Evolutionary conservation across 2,888 invertebrate genomes (phyloP).

Genomic region (Coremacera marginata): DNA sequence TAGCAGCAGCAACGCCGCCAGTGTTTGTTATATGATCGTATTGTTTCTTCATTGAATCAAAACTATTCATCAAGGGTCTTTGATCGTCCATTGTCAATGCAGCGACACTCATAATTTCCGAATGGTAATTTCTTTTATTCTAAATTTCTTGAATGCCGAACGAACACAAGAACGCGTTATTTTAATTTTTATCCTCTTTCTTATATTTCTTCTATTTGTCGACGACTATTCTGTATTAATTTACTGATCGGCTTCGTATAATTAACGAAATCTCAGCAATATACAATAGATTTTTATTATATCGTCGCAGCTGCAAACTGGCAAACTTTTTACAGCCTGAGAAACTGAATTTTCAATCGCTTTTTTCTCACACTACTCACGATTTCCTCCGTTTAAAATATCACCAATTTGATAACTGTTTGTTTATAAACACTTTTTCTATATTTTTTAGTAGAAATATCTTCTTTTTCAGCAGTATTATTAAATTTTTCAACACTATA

Average conservation of each 20-base stretch:
- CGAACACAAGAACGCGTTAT: constrained; percentile 19
- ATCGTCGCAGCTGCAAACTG: constrained; percentile 4
- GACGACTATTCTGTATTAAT: constrained; percentile 42
- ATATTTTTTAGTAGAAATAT: constrained; percentile 50
- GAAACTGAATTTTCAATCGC: constrained; percentile 47
- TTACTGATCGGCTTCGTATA: constrained; percentile 43
- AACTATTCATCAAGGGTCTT: constrained; percentile 68
- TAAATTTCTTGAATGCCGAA: constrained; percentile 17
- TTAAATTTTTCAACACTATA: constrained; percentile 30
- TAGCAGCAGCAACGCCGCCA: constrained; percentile 45
- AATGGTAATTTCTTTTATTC: constrained; percentile 34
- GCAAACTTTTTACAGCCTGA: constrained; percentile 3
- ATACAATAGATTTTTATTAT: neutral
- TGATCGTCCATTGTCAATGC: constrained; percentile 69
- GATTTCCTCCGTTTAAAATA: constrained; percentile 48
- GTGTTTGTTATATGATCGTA: constrained; percentile 57
- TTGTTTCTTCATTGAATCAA: constrained; percentile 65
- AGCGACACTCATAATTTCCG: constrained; percentile 64
- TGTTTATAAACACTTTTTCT: constrained; percentile 54
- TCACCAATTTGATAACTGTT: constrained; percentile 55
- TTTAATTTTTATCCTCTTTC: constrained; percentile 29
- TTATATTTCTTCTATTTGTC: constrained; percentile 36
- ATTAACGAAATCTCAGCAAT: constrained; percentile 28
- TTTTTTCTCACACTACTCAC: constrained; percentile 53
- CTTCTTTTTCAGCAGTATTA: constrained; percentile 50